Conservation (phyloP, 1,140 invertebrate species). For the Drosophila rhopaloa region DNA sequence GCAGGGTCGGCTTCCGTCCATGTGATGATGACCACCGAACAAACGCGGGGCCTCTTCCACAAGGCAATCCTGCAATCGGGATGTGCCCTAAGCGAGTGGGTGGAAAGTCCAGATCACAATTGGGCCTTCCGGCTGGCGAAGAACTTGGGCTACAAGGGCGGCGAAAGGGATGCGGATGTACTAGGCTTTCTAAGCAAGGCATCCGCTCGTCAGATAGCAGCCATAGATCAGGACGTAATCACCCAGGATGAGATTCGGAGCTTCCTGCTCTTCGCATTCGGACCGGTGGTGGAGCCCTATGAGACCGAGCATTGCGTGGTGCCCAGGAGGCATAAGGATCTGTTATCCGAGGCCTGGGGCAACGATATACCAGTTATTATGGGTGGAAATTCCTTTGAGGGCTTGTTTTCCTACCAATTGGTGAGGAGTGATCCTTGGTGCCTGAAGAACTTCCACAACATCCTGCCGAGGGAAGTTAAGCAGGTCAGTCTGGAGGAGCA, state of each 20-base stretch:
- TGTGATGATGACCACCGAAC: conserved; percentile 86
- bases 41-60: conserved; percentile 84
- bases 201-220: conserved; percentile 86
- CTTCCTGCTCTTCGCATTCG: conserved; percentile 59
- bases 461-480: conserved; percentile 62
- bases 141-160: conserved; percentile 68
- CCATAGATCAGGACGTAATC: conserved; percentile 56
- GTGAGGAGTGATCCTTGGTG: conserved; percentile 42
- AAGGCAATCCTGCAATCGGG: conserved; percentile 86
- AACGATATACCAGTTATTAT: conserved; percentile 85
- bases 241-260: conserved; percentile 55
- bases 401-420: conserved; percentile 61
- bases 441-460: conserved; percentile 52
- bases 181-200: conserved; percentile 43
- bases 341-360: conserved; percentile 64
- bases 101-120: conserved; percentile 38
- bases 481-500: conserved; percentile 37
- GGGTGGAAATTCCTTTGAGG: conserved; percentile 82
- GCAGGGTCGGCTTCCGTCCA: conserved; percentile 85
- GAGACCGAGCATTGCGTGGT: conserved; percentile 63
- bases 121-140: conserved; percentile 61
- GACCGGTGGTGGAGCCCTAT: conserved; percentile 75
- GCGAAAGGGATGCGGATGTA: conserved; percentile 61
- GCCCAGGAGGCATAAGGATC: conserved; percentile 53
- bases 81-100: conserved; percentile 84